Percentiles rank a stretch among this genome's conserved stretches.
These are phyloP conservation scores for Lampris incognitus DNA, from an alignment of 2,113 vertebrate species.

Conservation along the genomic window DNA sequence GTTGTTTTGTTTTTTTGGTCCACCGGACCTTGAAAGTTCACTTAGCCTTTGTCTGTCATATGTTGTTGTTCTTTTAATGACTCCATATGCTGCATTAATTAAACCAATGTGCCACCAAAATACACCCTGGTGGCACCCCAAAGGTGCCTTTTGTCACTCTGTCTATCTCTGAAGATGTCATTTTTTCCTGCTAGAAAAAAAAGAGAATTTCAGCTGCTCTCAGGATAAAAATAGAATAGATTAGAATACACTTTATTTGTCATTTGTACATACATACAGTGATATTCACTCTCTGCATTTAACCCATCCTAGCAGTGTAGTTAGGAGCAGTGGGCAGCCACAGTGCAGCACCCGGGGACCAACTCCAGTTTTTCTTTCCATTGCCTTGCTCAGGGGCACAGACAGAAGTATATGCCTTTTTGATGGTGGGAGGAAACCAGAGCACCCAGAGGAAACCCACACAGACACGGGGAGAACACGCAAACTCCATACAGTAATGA, in stretches of 20 bases:
- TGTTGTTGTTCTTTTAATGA: neutral
- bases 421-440: no score
- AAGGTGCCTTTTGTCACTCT: neutral
- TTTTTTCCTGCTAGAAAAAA: neutral
- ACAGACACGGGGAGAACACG: no score
- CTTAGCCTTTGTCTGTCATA: neutral
- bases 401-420: no score
- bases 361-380: no score
- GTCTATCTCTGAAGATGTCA: neutral
- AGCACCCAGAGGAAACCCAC: no score
- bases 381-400: no score
- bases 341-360: no score
- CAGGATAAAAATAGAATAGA: neutral
- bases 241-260: neutral
- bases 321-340: no score
- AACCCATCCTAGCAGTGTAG: no score
- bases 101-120: neutral
- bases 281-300: no score
- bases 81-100: neutral
- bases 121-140: neutral
- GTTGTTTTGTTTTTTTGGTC: neutral
- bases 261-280: no score
- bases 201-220: neutral
- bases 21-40: neutral
- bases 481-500: no score